These are phyloP conservation scores for Tursiops truncatus DNA, from an alignment of 2,113 vertebrate species.

Conservation along the genomic window DNA sequence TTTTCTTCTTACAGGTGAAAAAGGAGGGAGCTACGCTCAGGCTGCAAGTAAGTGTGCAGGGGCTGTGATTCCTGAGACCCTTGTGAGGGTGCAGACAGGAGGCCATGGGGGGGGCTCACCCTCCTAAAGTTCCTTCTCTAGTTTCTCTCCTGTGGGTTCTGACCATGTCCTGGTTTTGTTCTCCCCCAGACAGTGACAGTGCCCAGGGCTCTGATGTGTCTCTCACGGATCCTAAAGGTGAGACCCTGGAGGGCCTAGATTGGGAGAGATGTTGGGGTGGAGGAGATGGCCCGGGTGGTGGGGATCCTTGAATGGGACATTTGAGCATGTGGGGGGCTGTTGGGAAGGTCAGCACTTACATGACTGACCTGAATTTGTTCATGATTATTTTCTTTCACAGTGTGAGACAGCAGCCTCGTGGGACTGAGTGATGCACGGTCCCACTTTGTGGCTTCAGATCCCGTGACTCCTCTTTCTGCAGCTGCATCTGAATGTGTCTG, in stretches of 20 bases:
- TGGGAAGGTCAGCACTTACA: background rate
- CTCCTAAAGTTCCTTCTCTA: too few species aligned
- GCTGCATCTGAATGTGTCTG: background rate
- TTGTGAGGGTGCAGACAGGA: too few species aligned
- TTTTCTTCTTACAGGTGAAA: background rate
- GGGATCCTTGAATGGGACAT: background rate
- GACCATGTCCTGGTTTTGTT: too few species aligned
- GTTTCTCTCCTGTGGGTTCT: too few species aligned
- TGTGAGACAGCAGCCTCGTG: background rate
- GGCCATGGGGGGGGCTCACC: too few species aligned
- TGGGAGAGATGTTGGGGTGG: background rate
- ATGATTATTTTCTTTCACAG: background rate
- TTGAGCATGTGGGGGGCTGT: fast-evolving
- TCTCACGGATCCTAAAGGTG: too few species aligned
- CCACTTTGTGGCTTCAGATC: background rate
- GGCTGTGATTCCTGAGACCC: too few species aligned
- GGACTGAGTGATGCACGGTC: fast-evolving
- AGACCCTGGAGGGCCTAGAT: fast-evolving
- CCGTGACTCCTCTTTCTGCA: background rate
- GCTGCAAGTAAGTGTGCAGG: too few species aligned
- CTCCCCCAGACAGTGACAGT: too few species aligned
- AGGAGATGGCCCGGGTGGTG: background rate
- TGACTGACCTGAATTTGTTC: background rate
- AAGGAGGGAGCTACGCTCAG: background rate
- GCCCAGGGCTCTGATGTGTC: too few species aligned